Base-by-base conservation (phyloP, 2,888 invertebrate genomes). In the Drosophila differens region DNA sequence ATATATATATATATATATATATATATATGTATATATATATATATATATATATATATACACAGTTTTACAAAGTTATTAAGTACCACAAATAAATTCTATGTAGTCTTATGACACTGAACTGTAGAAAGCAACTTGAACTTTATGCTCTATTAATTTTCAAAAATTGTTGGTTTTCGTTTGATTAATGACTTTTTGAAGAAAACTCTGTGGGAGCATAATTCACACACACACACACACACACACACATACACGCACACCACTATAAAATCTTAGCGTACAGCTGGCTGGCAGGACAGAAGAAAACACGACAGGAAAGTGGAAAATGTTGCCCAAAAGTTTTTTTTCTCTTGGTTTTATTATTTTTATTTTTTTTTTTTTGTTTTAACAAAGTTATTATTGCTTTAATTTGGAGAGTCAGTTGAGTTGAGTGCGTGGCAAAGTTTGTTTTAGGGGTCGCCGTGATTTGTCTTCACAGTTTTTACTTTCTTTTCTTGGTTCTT, bases 351-450 rank as follows among this genome's bases (percentile, higher is more conserved):
- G 0, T 3, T 19, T 47, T 47, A 16, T 19, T 30, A 25, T 25
- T 16, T 5, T 4, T n/a, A 10, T 41, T 37, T n/a, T n/a, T 37
- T 37, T 30, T 51, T 60, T 67, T 73, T 78, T 77, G 59, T 76
- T 74, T 79, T 64, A 77, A 67, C 70, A 89, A 90, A 90, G 86
- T 87, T 87, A 87, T 87, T 89, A 90, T 87, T 87, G 85, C 90
- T 90, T 87, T 90, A 87, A 90, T 87, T 85, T 88, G 53, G 75
- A 73, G 75, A 82, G 90, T 85, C 88, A 85, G 90, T 87, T 87
- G 89, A 76, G 79, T 70, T 59, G 81, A 61, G 71, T 72, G 71
- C 65, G 70, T 59, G 71, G 67, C 69, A 72, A 85, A 89, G 76
- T 81, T 86, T 74, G 66, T 69, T 72, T 61, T 54, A 30, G 71